Percentiles rank a stretch among this genome's conserved stretches.
phyloP scores from a whole-genome alignment of 2,888 invertebrate species.

The Alentia gelatinosa region DNA sequence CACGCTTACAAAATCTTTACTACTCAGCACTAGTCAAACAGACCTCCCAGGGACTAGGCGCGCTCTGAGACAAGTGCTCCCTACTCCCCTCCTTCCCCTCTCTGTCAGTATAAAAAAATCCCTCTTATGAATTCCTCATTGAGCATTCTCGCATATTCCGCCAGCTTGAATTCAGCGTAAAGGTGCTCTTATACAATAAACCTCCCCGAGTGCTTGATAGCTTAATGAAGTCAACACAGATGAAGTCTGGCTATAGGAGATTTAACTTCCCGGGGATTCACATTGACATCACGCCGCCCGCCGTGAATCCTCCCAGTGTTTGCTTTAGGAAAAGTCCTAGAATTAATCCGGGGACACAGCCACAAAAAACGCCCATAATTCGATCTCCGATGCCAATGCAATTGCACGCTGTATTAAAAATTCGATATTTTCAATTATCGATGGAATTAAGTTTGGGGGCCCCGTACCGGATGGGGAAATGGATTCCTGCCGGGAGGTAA shows the following conservation, averaged over 20 bases:
- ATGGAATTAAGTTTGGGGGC: not conserved
- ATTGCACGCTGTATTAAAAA: not conserved
- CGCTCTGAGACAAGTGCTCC: no score
- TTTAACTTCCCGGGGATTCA: not conserved
- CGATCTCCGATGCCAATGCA: not conserved
- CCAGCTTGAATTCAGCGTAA: not conserved
- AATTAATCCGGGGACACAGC: not conserved
- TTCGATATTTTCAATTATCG: slow-evolving; percentile 22
- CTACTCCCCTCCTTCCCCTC: no score
- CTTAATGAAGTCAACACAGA: not conserved
- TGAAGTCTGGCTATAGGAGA: not conserved
- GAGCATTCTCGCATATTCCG: not conserved
- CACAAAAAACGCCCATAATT: not conserved
- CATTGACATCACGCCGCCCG: not conserved
- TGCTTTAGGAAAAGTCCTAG: not conserved
- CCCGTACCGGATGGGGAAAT: not conserved
- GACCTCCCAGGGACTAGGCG: not conserved
- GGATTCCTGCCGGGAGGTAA: not conserved
- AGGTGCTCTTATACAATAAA: not conserved
- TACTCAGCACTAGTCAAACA: not conserved
- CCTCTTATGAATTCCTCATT: not conserved
- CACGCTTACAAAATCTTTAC: no score
- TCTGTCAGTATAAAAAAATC: no score
- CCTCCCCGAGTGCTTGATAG: not conserved
- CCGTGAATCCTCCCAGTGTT: not conserved